These are phyloP conservation scores for Loxodonta africana DNA, from an alignment of 2,113 vertebrate species.

Conservation along the genomic window DNA sequence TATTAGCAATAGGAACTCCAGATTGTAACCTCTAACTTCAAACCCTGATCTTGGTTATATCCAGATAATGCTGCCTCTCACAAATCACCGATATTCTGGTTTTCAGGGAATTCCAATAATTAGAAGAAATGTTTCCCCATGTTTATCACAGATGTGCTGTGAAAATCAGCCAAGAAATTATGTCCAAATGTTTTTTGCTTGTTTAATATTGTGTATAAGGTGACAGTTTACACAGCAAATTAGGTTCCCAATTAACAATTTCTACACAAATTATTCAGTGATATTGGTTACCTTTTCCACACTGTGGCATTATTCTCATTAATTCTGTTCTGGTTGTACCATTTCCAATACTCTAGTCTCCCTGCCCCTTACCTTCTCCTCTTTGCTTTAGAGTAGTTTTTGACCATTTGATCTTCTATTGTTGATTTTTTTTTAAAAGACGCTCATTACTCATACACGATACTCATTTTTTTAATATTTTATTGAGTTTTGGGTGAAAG, in stretches of 20 bases:
- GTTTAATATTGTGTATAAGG: neutral
- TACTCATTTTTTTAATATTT: too few relatives aligned
- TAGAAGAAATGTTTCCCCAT: neutral
- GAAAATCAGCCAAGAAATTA: neutral
- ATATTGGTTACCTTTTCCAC: neutral
- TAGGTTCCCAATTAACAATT: neutral
- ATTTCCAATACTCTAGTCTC: neutral
- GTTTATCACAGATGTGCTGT: neutral
- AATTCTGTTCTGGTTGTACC: neutral
- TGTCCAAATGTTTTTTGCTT: neutral
- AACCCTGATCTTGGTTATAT: neutral
- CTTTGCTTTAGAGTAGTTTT: neutral
- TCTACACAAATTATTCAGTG: neutral
- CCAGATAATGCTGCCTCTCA: neutral
- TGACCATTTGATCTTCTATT: too few relatives aligned
- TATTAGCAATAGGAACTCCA: neutral
- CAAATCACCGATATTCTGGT: neutral
- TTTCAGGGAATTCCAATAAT: neutral
- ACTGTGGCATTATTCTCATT: neutral
- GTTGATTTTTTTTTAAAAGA: too few relatives aligned
- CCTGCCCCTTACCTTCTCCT: neutral
- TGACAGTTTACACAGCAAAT: neutral
- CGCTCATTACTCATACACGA: too few relatives aligned
- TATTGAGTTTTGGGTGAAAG: too few relatives aligned
- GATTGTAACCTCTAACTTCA: neutral